Base-by-base conservation (phyloP, 2,797 vertebrate genomes). In the Scleropages formosus region DNA sequence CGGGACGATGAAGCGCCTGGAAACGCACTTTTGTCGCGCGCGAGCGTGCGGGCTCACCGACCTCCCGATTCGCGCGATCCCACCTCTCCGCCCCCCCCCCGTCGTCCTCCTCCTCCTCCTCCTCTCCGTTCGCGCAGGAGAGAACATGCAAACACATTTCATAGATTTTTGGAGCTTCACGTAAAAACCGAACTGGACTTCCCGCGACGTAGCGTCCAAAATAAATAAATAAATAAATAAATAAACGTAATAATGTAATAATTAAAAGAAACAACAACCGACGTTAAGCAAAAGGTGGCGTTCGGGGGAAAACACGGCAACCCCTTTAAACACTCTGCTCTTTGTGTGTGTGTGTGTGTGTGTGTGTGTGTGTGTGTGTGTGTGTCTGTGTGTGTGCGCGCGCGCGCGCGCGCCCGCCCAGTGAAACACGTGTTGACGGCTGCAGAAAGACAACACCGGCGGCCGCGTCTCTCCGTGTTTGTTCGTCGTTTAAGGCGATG, bases 111-210 rank as follows among this genome's bases (percentile, higher is more conserved):
- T 93, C 94, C 93, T 93, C 94, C 94, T 95, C 94, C 94, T 93
- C 95, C 94, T 95, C 94, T 92, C 92, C 85, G 91, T 93, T 94
- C 90, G 89, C 93, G 85, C 87, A 93, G 93, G 89, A 93, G 89
- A 93, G 94, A 91, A 93, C 93, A 94, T 92, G 91, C 92, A 92
- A 94, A 92, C 94, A 92, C 94, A 93, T 93, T 91, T 92, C 94
- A 94, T 91, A 91, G 93, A 94, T 94, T 93, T 93, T 92, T 93
- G 93, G 92, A 94, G 95, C 95, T 94, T 94, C 91, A 90, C 91
- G 91, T 92, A 96, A 96, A 96, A 96, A 95, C 93, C 94, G 95
- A 96, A 97, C 92, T 95, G 95, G 95, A 96, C 92, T 94, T 87
- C n/a, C 78, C 77, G 82, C 85, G 75, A 74, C 24, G 31, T 49